Conservation (phyloP, 2,888 invertebrate species). For the Oligia fasciuncula region DNA sequence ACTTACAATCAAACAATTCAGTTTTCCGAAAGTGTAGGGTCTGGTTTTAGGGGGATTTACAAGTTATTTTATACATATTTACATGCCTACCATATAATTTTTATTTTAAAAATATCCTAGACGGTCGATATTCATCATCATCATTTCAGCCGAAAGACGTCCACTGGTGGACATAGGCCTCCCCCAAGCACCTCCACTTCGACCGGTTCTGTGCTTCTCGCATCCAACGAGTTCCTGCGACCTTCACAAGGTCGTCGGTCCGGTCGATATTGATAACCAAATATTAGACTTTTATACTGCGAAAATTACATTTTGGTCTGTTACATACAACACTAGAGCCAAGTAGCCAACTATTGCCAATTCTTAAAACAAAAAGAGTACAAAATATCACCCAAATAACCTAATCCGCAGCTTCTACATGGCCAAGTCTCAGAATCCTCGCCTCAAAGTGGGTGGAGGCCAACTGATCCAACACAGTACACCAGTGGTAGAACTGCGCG, state of each 20-base stretch:
- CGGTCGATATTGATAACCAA: background rate
- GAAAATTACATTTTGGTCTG: background rate
- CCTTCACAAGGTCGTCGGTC: no score
- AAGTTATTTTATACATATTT: no score
- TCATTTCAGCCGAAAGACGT: no score
- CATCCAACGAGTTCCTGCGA: no score
- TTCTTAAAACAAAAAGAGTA: background rate
- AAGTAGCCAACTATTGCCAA: background rate
- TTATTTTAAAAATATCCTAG: background rate
- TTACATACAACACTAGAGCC: background rate
- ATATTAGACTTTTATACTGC: background rate
- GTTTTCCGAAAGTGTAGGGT: background rate
- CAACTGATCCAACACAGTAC: slow-evolving; percentile 99
- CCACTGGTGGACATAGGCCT: no score
- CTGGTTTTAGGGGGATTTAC: no score
- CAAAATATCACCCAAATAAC: background rate
- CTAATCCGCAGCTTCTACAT: slow-evolving; percentile 94
- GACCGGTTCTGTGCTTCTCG: no score
- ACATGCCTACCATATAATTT: background rate
- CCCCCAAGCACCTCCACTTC: no score
- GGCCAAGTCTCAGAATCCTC: slow-evolving; percentile 95
- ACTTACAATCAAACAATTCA: background rate
- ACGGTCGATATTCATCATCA: background rate
- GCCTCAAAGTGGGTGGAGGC: slow-evolving; percentile 96
- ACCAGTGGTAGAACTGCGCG: slow-evolving; percentile 98